A percentile compares a stretch with the other conserved stretches of the same genome.
Evolutionary conservation across 2,113 vertebrate species (phyloP).

Genomic region (Chloropsis cyanopogon): DNA sequence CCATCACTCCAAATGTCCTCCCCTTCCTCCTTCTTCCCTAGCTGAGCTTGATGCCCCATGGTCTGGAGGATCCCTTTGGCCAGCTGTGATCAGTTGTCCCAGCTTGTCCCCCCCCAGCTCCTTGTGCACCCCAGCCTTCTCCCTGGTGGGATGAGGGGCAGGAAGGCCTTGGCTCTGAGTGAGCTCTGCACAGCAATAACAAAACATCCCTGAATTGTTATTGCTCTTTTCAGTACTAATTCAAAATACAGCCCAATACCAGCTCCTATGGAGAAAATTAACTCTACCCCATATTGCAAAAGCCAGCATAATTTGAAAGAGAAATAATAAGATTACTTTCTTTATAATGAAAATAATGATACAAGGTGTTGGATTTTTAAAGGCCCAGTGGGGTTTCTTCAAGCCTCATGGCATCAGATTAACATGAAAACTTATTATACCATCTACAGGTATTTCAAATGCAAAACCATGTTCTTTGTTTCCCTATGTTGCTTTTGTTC

Average conservation of each 20-base stretch:
- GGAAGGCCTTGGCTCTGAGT: background rate
- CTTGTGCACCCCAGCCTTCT: background rate
- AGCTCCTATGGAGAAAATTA: background rate
- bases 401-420: background rate
- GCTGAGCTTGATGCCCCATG: background rate
- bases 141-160: background rate
- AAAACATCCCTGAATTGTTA: background rate
- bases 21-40: background rate
- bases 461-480: background rate
- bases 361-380: background rate
- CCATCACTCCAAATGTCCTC: background rate
- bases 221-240: background rate
- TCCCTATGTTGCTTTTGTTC: background rate
- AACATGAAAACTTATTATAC: background rate
- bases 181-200: background rate
- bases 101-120: background rate
- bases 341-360: background rate
- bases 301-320: background rate
- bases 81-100: background rate
- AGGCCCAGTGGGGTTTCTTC: background rate
- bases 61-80: background rate
- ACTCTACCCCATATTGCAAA: background rate
- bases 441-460: background rate
- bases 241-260: background rate
- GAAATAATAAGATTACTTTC: background rate